Percentiles rank a stretch among this genome's conserved stretches.
phyloP scores from a whole-genome alignment of 2,113 vertebrate genomes.

The Oreochromis niloticus region DNA sequence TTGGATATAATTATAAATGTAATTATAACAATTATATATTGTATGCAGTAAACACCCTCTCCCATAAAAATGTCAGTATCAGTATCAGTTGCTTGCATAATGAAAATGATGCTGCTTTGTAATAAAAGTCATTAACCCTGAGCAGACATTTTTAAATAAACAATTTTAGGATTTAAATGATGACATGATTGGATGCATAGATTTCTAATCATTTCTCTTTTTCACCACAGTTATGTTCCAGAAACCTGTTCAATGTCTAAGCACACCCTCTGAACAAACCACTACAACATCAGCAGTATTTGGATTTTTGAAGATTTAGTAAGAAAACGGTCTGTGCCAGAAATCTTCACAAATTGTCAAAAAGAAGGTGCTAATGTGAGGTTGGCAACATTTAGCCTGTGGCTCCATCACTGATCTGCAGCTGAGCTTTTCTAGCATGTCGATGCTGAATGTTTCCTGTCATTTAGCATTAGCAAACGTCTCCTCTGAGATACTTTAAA shows the following conservation, averaged over 20 bases:
- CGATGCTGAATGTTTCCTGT: background rate
- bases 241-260: no score
- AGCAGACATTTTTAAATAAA: no score
- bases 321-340: accelerated
- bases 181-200: no score
- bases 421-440: accelerated
- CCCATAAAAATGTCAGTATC: background rate
- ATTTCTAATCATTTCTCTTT: no score
- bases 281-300: accelerated
- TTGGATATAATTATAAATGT: background rate
- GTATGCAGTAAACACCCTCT: accelerated
- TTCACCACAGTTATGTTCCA: no score
- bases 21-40: accelerated
- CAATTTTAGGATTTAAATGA: no score
- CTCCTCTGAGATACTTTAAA: accelerated
- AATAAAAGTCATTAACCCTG: no score
- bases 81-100: accelerated
- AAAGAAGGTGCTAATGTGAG: background rate
- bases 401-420: accelerated
- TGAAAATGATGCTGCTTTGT: background rate
- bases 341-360: background rate
- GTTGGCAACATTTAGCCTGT: background rate
- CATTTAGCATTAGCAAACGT: background rate
- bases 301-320: no score
- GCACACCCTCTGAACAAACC: no score